phyloP scores from a whole-genome alignment of 2,113 vertebrate genomes.

The Carassius carassius region DNA sequence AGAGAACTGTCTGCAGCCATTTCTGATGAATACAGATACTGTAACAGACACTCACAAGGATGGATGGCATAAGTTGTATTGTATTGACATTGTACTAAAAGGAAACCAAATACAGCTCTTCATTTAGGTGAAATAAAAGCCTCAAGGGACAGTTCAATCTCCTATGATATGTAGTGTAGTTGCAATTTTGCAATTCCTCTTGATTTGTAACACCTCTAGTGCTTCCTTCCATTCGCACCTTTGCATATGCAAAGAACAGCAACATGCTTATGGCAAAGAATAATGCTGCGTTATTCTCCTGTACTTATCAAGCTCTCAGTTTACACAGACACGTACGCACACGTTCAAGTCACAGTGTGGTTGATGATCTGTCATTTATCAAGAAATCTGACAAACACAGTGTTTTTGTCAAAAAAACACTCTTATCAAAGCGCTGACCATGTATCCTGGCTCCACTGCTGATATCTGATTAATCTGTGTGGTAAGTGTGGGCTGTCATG shows the following conservation, averaged over 20 bases:
- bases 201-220: slow-evolving; percentile 15
- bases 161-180: neutral
- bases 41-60: neutral
- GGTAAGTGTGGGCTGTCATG: slow-evolving; percentile 60
- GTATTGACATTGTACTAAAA: neutral
- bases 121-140: slow-evolving; percentile 5
- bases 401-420: slow-evolving; percentile 35
- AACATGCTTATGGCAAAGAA: neutral
- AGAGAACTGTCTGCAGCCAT: no score
- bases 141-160: neutral
- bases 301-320: neutral
- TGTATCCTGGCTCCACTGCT: neutral
- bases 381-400: neutral
- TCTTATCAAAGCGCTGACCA: slow-evolving; percentile 25
- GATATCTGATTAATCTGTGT: slow-evolving; percentile 54
- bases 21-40: neutral
- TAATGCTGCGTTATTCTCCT: neutral
- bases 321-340: neutral
- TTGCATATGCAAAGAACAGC: slow-evolving; percentile 17
- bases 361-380: slow-evolving; percentile 27
- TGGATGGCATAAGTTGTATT: neutral
- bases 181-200: neutral
- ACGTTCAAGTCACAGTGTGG: neutral
- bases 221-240: neutral
- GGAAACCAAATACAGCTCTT: slow-evolving; percentile 8